Evolutionary conservation across 2,888 invertebrate species (phyloP).

Genomic region (Habroteleia sp.): DNA sequence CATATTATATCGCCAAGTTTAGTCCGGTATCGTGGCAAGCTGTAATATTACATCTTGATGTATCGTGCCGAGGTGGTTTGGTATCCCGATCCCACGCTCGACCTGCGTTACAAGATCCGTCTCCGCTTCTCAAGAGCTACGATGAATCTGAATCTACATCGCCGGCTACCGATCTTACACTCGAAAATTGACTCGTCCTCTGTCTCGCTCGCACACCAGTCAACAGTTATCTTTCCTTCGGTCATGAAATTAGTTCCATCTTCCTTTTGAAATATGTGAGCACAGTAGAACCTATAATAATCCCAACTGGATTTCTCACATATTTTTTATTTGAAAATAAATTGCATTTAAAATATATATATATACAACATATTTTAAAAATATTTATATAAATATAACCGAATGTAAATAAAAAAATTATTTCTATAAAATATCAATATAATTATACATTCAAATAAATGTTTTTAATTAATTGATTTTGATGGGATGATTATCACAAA

Average conservation of each 20-base stretch:
- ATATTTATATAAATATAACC: too few relatives aligned
- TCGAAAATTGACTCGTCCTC: slow-evolving; percentile 40
- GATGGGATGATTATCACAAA: too few relatives aligned
- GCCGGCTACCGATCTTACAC: slow-evolving; percentile 48
- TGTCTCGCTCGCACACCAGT: slow-evolving; percentile 12
- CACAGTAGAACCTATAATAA: too few relatives aligned
- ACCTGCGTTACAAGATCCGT: slow-evolving; percentile 57
- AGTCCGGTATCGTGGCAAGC: slow-evolving; percentile 58
- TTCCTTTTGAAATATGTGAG: slow-evolving; percentile 4
- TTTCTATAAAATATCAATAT: too few relatives aligned
- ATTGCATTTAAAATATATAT: too few relatives aligned
- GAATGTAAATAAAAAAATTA: too few relatives aligned
- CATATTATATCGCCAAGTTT: slow-evolving; percentile 56
- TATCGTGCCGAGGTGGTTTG: slow-evolving; percentile 45
- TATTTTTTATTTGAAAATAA: too few relatives aligned
- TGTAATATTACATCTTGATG: slow-evolving; percentile 61
- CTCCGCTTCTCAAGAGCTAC: slow-evolving; percentile 35
- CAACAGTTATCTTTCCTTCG: slow-evolving; percentile 7
- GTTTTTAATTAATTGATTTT: too few relatives aligned
- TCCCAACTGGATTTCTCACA: too few relatives aligned
- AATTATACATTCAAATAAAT: too few relatives aligned
- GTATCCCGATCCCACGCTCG: slow-evolving; percentile 59
- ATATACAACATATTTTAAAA: too few relatives aligned
- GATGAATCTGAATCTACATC: slow-evolving; percentile 56
- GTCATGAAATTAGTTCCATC: slow-evolving; percentile 4